Evolutionary conservation across 2,113 vertebrate species (phyloP).

Genomic region (Pelvicachromis taeniatus): DNA sequence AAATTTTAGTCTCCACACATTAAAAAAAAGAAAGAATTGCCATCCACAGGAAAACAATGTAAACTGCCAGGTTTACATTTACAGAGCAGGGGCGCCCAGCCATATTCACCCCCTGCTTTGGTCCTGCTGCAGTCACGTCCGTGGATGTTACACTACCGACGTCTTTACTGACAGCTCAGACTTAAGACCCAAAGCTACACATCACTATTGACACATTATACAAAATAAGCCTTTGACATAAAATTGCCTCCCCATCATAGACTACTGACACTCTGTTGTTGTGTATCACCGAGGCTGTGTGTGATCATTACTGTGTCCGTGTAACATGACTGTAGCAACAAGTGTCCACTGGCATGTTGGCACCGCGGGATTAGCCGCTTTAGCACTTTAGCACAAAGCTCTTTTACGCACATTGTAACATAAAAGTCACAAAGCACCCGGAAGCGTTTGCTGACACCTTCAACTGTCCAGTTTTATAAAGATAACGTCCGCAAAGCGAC

Average conservation of each 20-base stretch:
- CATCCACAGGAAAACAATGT: not conserved
- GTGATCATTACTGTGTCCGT: not conserved
- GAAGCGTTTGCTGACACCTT: not conserved
- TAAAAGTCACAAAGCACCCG: not conserved
- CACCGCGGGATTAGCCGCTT: not conserved
- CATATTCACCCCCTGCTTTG: not conserved
- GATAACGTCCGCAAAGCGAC: constrained; percentile 18
- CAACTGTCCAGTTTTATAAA: not conserved
- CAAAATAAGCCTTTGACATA: not conserved
- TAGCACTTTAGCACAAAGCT: not conserved
- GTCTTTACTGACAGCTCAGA: not conserved
- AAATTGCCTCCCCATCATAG: not conserved
- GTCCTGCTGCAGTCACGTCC: too few relatives aligned
- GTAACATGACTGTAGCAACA: not conserved
- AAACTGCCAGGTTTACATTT: not conserved
- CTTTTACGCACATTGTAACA: too few relatives aligned
- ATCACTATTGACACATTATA: not conserved
- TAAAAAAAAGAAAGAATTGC: not conserved
- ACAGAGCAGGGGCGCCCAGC: not conserved
- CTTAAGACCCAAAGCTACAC: not conserved
- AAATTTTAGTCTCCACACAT: not conserved
- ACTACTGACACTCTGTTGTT: not conserved
- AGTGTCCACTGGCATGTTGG: not conserved
- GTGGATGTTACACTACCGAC: not conserved
- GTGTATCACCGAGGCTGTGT: not conserved